These are phyloP conservation scores for Nemotelus nigrinus DNA, from an alignment of 2,888 invertebrate genomes.

Conservation along the genomic window DNA sequence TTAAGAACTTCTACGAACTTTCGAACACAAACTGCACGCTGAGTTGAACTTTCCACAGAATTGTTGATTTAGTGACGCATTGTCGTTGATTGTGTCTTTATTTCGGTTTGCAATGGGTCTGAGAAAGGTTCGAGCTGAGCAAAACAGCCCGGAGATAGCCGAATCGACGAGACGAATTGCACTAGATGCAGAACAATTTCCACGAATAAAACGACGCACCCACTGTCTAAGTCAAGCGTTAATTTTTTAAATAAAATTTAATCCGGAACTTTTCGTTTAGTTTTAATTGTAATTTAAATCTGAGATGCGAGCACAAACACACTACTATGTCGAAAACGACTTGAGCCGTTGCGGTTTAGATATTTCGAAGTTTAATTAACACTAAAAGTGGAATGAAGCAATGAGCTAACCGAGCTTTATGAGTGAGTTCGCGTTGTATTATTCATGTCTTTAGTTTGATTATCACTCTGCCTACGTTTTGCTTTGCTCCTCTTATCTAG, in stretches of 20 bases:
- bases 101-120: background rate
- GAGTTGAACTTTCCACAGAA: background rate
- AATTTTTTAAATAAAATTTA: slow-evolving; percentile 1
- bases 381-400: slow-evolving; percentile 34
- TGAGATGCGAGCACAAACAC: slow-evolving; percentile 1
- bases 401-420: slow-evolving; percentile 18
- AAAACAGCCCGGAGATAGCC: background rate
- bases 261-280: slow-evolving; percentile 11
- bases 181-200: background rate
- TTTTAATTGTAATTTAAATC: slow-evolving; percentile 9
- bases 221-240: background rate
- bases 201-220: background rate
- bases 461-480: slow-evolving; percentile 9
- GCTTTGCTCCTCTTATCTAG: slow-evolving; percentile 21
- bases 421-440: background rate
- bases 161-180: slow-evolving; percentile 3
- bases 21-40: background rate
- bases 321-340: background rate
- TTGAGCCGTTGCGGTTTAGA: background rate
- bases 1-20: background rate
- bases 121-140: too few species aligned
- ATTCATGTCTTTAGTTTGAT: slow-evolving; percentile 7
- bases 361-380: slow-evolving; percentile 40
- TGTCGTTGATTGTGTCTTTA: background rate
- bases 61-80: slow-evolving; percentile 8